Evolutionary conservation across 2,113 vertebrate genomes (phyloP).

Genomic region (Gila orcuttii): DNA sequence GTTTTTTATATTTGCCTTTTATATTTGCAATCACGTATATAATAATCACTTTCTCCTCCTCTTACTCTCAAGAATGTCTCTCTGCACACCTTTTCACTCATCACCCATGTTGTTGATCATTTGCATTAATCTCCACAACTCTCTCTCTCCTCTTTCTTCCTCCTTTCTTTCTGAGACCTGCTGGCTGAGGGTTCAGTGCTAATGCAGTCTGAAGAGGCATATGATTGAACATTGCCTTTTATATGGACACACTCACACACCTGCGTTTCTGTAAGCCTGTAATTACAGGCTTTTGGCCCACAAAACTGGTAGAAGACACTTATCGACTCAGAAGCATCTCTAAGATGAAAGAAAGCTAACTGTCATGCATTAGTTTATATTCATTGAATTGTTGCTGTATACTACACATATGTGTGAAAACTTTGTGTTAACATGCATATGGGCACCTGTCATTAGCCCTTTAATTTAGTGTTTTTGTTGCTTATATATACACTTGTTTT

Average conservation of each 20-base stretch:
- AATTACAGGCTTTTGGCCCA: conserved; percentile 19
- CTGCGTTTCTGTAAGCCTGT: conserved; percentile 34
- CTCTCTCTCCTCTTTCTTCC: neutral
- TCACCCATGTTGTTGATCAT: conserved; percentile 18
- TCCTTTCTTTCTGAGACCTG: conserved; percentile 12
- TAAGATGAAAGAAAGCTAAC: neutral
- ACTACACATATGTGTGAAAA: conserved; percentile 23
- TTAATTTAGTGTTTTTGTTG: conserved; percentile 9
- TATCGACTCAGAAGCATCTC: neutral
- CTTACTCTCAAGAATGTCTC: conserved; percentile 17
- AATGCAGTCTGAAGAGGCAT: conserved; percentile 39
- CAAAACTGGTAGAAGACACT: conserved; percentile 17
- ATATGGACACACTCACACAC: conserved; percentile 43
- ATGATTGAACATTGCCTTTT: conserved; percentile 35
- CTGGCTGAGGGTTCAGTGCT: conserved; percentile 34
- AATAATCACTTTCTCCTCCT: neutral
- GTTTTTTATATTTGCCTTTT: neutral
- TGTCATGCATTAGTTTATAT: neutral
- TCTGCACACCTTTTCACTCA: conserved; percentile 22
- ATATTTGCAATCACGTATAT: neutral
- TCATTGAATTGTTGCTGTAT: conserved; percentile 25
- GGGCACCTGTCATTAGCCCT: neutral
- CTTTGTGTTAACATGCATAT: conserved; percentile 9
- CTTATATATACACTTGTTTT: neutral
- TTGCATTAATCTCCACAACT: conserved; percentile 25